phyloP scores from a whole-genome alignment of 2,888 invertebrate genomes.

The Anagyrus pseudococci region DNA sequence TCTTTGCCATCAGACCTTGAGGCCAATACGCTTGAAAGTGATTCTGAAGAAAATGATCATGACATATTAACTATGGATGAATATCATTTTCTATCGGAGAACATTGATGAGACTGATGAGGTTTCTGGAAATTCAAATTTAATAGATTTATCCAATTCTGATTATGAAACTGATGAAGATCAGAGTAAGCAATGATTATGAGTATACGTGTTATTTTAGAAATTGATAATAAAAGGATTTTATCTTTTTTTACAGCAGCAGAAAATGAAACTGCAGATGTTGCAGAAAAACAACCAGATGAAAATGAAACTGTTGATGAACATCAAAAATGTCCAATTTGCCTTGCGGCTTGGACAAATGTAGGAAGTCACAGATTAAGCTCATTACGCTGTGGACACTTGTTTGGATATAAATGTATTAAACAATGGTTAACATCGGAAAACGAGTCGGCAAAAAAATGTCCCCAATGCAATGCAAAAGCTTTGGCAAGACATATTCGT shows the following conservation, averaged over 20 bases:
- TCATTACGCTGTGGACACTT: constrained; percentile 91
- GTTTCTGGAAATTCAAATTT: background rate
- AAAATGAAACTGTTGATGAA: constrained; percentile 18
- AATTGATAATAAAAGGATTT: background rate
- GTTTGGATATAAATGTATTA: constrained; percentile 84
- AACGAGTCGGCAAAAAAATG: constrained; percentile 70
- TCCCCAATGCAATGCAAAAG: constrained; percentile 86
- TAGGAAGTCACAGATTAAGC: constrained; percentile 83
- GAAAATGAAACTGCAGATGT: constrained; percentile 16
- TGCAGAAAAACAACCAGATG: constrained; percentile 4
- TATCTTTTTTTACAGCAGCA: constrained; percentile 15
- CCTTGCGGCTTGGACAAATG: constrained; percentile 85
- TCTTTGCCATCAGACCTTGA: constrained; percentile 12
- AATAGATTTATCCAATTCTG: constrained; percentile 8
- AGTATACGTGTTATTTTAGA: background rate
- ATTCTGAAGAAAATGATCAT: constrained; percentile 8
- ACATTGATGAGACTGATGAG: background rate
- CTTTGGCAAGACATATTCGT: constrained; percentile 73
- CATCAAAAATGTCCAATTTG: constrained; percentile 80
- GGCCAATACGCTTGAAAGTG: constrained; percentile 4
- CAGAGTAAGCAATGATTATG: background rate
- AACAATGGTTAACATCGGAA: constrained; percentile 73
- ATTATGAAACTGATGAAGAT: constrained; percentile 11
- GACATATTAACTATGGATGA: background rate
- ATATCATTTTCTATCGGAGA: background rate